These are phyloP conservation scores for Noctuana brunneofusca DNA, from an alignment of 2,888 invertebrate genomes.

Conservation along the genomic window DNA sequence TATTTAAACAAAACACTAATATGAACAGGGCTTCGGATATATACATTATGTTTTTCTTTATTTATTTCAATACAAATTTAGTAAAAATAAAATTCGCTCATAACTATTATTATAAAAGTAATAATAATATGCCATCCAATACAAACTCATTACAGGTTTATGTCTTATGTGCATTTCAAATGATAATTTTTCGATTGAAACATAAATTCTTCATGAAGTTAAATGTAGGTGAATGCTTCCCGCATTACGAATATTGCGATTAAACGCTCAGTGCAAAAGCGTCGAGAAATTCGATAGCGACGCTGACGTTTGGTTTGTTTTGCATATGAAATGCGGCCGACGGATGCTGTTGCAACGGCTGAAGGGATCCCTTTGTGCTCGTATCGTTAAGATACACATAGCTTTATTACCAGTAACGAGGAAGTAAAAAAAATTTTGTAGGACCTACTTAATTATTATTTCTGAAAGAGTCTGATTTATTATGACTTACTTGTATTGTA, in stretches of 20 bases:
- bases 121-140: too few relatives aligned
- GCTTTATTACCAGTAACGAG: slow-evolving; percentile 44
- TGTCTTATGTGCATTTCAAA: background rate
- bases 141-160: too few relatives aligned
- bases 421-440: slow-evolving; percentile 35
- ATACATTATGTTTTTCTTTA: too few relatives aligned
- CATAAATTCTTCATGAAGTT: background rate
- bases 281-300: slow-evolving; percentile 56
- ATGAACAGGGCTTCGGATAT: too few relatives aligned
- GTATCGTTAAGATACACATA: slow-evolving; percentile 50
- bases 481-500: too few relatives aligned
- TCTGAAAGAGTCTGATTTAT: too few relatives aligned
- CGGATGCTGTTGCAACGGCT: slow-evolving; percentile 58
- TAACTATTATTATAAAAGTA: too few relatives aligned
- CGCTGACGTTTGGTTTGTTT: slow-evolving; percentile 58
- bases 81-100: too few relatives aligned
- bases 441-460: too few relatives aligned
- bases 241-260: slow-evolving; percentile 18
- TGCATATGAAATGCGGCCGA: slow-evolving; percentile 55
- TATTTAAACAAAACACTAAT: too few relatives aligned
- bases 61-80: too few relatives aligned
- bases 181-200: background rate
- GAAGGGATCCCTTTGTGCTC: slow-evolving; percentile 67
- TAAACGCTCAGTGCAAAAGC: slow-evolving; percentile 28
- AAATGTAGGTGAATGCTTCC: too few relatives aligned